Base-by-base conservation (phyloP, 2,888 invertebrate species). In the Enchytraeus crypticus region DNA sequence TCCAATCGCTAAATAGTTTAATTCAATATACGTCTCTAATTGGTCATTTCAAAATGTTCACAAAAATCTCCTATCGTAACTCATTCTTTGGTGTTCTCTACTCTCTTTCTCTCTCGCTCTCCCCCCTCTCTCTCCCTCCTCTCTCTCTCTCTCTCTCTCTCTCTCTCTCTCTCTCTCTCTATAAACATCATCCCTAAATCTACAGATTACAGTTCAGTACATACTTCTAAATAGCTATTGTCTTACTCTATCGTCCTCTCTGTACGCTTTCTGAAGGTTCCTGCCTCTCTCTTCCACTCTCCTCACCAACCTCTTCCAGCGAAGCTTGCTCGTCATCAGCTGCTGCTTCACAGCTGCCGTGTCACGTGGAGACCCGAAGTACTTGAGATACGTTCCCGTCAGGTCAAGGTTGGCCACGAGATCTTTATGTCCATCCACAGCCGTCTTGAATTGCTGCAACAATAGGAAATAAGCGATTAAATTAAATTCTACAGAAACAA, bases 291-390 rank as follows among this genome's bases (percentile, higher is more conserved):
- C 78, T 58, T 77, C 77, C 2, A 76, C 72, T 38, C 75, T 61
- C 53, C 77, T 62, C 26, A 76, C 69, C 29, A 78, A 67, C 64
- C 77, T 77, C 71, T 77, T 78, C 77, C 77, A 78, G 26, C 78
- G 64, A 14, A 78, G 68, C 46, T 75, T 70, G 57, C 76, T 76
- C 56, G 73, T 73, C 51, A 77, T 74, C 51, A 78, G 71, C 38
- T 75, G 69, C 63, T 76, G 77, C 69, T 77, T 77, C 26, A 78
- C 75, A 66, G 75, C 76, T 53, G 76, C 72, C 5, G 77, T 77
- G 68, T 78, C 78, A 60, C 77, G 74, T 66, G 76, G 77, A 27
- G 73, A 68, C 5, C 77, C 77, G 64, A 77, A 78, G 67, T 77
- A 76, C 64, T 78, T 78, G 45, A 78, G 71, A 67, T 73, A 78